phyloP scores from a whole-genome alignment of 1,140 invertebrate species.

The Laodelphax striatellus region DNA sequence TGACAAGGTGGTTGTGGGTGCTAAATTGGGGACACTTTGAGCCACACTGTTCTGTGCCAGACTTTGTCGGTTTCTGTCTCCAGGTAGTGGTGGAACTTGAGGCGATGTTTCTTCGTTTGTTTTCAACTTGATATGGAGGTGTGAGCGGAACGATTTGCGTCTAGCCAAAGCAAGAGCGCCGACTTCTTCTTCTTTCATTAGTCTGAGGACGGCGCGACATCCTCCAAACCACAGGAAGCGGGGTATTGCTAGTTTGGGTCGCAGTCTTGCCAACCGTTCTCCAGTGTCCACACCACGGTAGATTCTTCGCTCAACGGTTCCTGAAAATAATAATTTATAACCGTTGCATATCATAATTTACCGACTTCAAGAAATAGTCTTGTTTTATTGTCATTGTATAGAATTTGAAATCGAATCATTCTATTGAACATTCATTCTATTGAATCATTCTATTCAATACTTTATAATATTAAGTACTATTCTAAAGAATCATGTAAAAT shows the following conservation, averaged over 20 bases:
- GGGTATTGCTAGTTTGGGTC: conserved; percentile 15
- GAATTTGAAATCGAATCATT: no score
- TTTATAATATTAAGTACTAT: no score
- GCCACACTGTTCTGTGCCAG: neutral
- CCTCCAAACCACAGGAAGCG: conserved; percentile 17
- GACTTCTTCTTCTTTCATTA: conserved; percentile 16
- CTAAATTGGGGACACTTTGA: neutral
- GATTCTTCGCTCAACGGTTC: conserved; percentile 31
- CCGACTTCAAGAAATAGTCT: no score
- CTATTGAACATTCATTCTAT: no score
- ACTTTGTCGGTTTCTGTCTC: neutral
- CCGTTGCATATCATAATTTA: no score
- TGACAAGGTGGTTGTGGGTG: neutral
- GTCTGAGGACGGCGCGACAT: conserved; percentile 12
- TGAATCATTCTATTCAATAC: no score
- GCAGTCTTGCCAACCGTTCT: conserved; percentile 31
- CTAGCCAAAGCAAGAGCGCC: conserved; percentile 13
- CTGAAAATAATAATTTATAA: conserved; percentile 17
- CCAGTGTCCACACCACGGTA: conserved; percentile 35
- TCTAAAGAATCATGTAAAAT: no score
- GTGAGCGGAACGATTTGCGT: conserved; percentile 23
- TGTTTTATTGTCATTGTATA: no score
- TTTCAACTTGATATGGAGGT: conserved; percentile 21
- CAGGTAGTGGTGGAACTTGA: conserved; percentile 2
- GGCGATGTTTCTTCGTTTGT: neutral